A percentile compares a stretch with the other conserved stretches of the same genome.
phyloP scores from a whole-genome alignment of 2,797 vertebrate genomes.

The Coccyzus lansbergi region DNA sequence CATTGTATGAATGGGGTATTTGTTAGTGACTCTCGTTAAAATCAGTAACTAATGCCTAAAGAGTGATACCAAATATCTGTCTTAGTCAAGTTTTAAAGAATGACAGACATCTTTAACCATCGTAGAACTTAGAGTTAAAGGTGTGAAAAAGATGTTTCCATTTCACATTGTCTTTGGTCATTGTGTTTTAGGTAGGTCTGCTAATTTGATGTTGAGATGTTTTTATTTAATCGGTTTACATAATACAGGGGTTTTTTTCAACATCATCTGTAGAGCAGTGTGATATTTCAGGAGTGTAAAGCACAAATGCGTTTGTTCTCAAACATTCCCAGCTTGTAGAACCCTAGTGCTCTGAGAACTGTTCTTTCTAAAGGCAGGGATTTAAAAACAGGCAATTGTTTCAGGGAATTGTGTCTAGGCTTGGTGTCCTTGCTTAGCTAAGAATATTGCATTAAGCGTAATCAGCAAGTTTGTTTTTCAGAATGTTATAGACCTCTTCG shows the following conservation, averaged over 20 bases:
- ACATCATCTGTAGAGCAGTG: neutral
- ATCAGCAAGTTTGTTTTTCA: neutral
- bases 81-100: neutral
- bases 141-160: neutral
- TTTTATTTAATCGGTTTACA: neutral
- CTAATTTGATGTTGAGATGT: neutral
- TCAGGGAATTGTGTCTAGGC: neutral
- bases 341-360: neutral
- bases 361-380: neutral
- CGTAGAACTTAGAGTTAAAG: neutral
- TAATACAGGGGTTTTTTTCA: neutral
- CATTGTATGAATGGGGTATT: neutral
- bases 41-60: neutral
- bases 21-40: neutral
- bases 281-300: neutral
- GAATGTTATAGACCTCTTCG: neutral
- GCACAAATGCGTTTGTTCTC: neutral
- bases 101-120: neutral
- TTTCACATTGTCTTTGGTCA: neutral
- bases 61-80: neutral
- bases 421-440: neutral
- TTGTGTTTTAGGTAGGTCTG: neutral
- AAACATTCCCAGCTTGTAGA: neutral
- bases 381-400: neutral
- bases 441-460: neutral